Evolutionary conservation across 2,888 invertebrate species (phyloP).

Genomic region (Agriopis marginaria): DNA sequence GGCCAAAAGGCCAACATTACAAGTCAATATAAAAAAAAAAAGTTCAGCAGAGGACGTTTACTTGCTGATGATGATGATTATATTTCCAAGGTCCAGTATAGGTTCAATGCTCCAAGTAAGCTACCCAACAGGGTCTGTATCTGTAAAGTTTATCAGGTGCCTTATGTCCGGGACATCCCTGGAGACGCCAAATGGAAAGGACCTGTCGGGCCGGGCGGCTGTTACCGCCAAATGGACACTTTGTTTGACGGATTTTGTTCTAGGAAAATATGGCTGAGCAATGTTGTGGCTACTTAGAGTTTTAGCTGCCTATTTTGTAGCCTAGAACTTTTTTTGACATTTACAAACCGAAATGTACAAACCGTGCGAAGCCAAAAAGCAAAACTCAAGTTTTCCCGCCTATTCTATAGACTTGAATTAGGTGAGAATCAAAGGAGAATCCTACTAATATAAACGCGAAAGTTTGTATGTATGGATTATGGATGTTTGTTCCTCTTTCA

Average conservation of each 20-base stretch:
- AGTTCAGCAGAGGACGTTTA: no score
- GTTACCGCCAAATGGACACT: slow-evolving; percentile 22
- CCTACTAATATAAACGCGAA: no score
- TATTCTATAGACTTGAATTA: no score
- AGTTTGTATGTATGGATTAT: no score
- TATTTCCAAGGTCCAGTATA: no score
- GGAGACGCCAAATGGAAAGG: slow-evolving; percentile 29
- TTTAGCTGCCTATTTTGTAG: not conserved
- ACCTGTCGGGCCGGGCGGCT: slow-evolving; percentile 18
- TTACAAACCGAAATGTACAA: not conserved
- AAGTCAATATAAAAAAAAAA: no score
- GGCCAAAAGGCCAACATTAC: no score
- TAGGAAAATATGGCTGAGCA: slow-evolving; percentile 27
- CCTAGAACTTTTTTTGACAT: not conserved
- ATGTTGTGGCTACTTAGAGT: slow-evolving; percentile 11
- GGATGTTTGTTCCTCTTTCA: no score
- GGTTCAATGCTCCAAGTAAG: no score
- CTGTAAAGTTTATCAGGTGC: slow-evolving; percentile 11
- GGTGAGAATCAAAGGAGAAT: no score
- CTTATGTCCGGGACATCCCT: slow-evolving; percentile 16
- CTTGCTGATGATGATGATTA: no score
- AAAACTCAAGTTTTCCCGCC: no score
- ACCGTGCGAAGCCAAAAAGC: not conserved
- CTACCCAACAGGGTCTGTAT: not conserved
- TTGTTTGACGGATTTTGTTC: slow-evolving; percentile 30